A percentile compares a stretch with the other conserved stretches of the same genome.
These are phyloP conservation scores for Cataglyphis albicans DNA, from an alignment of 2,888 invertebrate species.

Conservation along the genomic window DNA sequence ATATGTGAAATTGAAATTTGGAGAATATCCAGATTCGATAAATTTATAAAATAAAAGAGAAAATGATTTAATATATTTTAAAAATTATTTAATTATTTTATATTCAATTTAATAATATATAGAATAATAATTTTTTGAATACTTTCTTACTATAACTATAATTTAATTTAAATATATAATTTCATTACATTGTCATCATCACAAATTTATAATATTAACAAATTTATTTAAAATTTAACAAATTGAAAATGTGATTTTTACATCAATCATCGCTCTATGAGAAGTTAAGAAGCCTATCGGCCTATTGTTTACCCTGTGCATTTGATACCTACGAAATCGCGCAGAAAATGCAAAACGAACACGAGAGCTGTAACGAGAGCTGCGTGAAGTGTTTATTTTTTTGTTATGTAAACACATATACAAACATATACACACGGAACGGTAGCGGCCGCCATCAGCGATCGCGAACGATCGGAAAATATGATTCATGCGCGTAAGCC, in stretches of 20 bases:
- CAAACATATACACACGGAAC: conserved; percentile 14
- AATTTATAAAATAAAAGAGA: neutral
- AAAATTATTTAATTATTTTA: conserved; percentile 16
- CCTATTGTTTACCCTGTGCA: conserved; percentile 3
- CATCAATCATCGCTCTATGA: neutral
- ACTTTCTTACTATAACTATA: neutral
- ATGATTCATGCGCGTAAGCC: conserved; percentile 71
- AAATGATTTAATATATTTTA: neutral
- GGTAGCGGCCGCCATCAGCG: conserved; percentile 35
- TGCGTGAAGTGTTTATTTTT: conserved; percentile 46
- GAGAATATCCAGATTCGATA: neutral
- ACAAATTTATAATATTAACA: neutral
- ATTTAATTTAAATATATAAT: neutral
- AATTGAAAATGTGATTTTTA: neutral
- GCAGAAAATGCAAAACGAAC: conserved; percentile 32
- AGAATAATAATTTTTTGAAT: neutral
- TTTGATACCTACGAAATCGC: conserved; percentile 24
- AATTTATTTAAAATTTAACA: neutral
- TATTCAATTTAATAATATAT: neutral
- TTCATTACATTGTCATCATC: neutral
- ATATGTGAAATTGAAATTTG: conserved; percentile 5
- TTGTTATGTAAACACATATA: conserved; percentile 28
- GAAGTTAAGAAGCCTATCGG: neutral
- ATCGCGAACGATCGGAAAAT: conserved; percentile 66
- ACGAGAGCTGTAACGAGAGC: conserved; percentile 1